Percentiles rank a stretch among this genome's conserved stretches.
These are phyloP conservation scores for Biston stratarius DNA, from an alignment of 2,888 invertebrate species.

Conservation along the genomic window DNA sequence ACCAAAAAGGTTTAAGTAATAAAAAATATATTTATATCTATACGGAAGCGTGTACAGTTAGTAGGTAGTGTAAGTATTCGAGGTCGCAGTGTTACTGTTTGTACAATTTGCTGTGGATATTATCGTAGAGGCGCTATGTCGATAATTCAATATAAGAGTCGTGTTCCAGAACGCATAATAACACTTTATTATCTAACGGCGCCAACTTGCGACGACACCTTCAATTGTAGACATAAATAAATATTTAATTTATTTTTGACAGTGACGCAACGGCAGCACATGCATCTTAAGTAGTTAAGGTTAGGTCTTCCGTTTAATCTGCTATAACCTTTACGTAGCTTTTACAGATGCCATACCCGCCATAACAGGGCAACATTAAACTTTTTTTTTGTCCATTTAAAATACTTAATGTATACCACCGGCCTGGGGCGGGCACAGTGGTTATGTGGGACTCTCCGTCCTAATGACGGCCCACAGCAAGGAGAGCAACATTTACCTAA, in stretches of 20 bases:
- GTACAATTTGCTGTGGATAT: conserved; percentile 30
- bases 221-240: neutral
- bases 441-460: too few relatives aligned
- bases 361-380: too few relatives aligned
- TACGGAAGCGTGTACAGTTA: conserved; percentile 32
- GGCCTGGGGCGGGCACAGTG: too few relatives aligned
- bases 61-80: conserved; percentile 16
- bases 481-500: too few relatives aligned
- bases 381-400: too few relatives aligned
- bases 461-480: too few relatives aligned
- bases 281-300: neutral
- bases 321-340: too few relatives aligned
- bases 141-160: conserved; percentile 27
- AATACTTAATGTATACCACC: too few relatives aligned
- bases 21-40: conserved; percentile 7
- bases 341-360: too few relatives aligned
- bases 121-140: conserved; percentile 30
- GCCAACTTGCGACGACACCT: neutral
- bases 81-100: conserved; percentile 36
- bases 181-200: conserved; percentile 5
- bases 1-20: neutral
- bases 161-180: conserved; percentile 17
- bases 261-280: too few relatives aligned
- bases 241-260: neutral
- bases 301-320: too few relatives aligned